These are phyloP conservation scores for Trissolcus basalis DNA, from an alignment of 1,140 invertebrate genomes.

Conservation along the genomic window DNA sequence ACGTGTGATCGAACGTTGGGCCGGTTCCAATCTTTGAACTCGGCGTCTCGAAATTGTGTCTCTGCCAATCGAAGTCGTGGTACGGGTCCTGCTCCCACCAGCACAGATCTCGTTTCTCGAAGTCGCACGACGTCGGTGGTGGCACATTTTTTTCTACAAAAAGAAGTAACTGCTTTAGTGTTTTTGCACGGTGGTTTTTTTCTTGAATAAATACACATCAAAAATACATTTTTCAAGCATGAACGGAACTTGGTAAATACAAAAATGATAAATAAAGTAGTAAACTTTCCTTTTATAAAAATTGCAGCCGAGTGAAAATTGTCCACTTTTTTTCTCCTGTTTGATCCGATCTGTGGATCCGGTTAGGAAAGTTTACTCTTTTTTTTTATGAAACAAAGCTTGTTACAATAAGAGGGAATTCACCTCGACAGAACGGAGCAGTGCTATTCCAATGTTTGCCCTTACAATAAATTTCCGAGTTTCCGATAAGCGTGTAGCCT, in stretches of 20 bases:
- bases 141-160: constrained; percentile 66
- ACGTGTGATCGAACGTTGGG: constrained; percentile 85
- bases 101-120: constrained; percentile 82
- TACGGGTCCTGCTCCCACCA: constrained; percentile 84
- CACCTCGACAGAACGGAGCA: constrained; percentile 79
- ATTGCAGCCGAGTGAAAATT: too few relatives aligned
- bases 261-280: too few relatives aligned
- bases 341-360: too few relatives aligned
- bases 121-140: constrained; percentile 80
- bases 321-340: too few relatives aligned
- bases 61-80: constrained; percentile 86
- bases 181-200: too few relatives aligned
- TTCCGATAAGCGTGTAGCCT: constrained; percentile 78
- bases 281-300: too few relatives aligned
- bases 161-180: not conserved
- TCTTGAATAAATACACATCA: too few relatives aligned
- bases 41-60: constrained; percentile 81
- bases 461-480: constrained; percentile 79
- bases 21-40: constrained; percentile 83
- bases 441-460: constrained; percentile 80
- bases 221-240: too few relatives aligned
- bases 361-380: too few relatives aligned
- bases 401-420: constrained; percentile 33
- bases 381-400: constrained; percentile 5
- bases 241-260: too few relatives aligned